Conservation (phyloP, 2,113 vertebrate genomes). For the Chlorodrepanis virens region DNA sequence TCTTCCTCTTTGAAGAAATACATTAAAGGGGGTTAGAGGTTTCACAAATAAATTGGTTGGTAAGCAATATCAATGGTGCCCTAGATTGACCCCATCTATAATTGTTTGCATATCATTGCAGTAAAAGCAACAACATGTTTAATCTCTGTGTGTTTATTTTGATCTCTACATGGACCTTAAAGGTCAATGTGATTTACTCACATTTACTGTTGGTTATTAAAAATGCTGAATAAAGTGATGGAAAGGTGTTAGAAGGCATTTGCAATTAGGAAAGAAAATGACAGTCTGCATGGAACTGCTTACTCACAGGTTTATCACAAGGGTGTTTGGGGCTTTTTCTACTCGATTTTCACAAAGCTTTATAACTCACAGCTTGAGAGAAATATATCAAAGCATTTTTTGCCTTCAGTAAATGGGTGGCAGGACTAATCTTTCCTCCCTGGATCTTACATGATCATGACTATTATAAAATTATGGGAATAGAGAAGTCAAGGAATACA, state of each 20-base stretch:
- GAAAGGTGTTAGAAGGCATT: conserved; percentile 68
- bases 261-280: conserved; percentile 67
- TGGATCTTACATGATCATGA: neutral
- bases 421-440: neutral
- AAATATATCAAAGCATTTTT: conserved; percentile 8
- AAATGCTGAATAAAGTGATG: conserved; percentile 70
- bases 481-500: neutral
- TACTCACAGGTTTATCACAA: conserved; percentile 66
- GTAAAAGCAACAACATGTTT: conserved; percentile 62
- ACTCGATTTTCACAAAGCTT: conserved; percentile 12
- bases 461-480: neutral
- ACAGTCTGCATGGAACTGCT: conserved; percentile 55
- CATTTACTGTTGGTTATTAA: conserved; percentile 71
- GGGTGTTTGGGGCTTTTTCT: neutral
- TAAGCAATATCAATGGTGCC: conserved; percentile 65
- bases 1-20: conserved; percentile 35
- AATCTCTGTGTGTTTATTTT: conserved; percentile 71
- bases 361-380: conserved; percentile 2
- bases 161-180: conserved; percentile 58
- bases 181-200: conserved; percentile 75
- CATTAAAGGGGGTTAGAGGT: conserved; percentile 61
- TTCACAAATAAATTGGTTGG: conserved; percentile 69
- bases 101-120: conserved; percentile 68
- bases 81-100: conserved; percentile 59
- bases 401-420: neutral